Evolutionary conservation across 2,113 vertebrate genomes (phyloP), one percentile per base, ranked within the genome.

Genomic region (Elanus axillaris): DNA sequence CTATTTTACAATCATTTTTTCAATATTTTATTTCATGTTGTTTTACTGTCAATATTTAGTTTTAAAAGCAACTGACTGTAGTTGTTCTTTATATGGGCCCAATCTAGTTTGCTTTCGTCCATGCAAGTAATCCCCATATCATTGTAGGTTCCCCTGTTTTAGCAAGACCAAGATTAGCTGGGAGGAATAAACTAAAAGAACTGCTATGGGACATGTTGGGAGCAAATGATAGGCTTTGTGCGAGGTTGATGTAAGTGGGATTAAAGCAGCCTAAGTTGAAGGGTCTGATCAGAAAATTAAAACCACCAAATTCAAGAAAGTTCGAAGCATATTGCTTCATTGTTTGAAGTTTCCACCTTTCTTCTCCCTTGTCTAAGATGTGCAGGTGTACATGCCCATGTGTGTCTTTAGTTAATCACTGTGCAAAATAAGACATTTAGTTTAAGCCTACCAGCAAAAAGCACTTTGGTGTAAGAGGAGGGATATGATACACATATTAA

Each of bases 1-100:
- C 95, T 95, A 95, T 96, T 98, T 98, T 98, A 97, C 97, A 94
- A 97, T 97, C 29, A 97, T 90, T 96, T 98, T 73, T 92, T 97
- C 59, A 62, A 2, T 87, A n/a, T 84, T 94, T 82, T 88, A 82
- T 62, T 94, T 88, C 42, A 8, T 96, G 59, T 78, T 38, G 47
- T 82, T 96, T 90, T 84, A 88, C 58, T 62, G 42, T 77, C 56
- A 56, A 21, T 72, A 68, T 36, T 68, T 43, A 50, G 6, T 52
- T 29, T 71, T 67, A 32, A 78, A 93, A 55, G 4, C 25, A 52
- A 32, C 43, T 95, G 23, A n/a, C 26, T 58, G 18, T 56, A 40
- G 15, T 67, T 53, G 9, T 58, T 62, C 22, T 52, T 83, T 71
- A 19, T 74, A 6, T 52, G 16, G 38, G 31, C 34, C 36, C 71